Conservation (phyloP, 2,888 invertebrate species). For the Hypena proboscidalis region DNA sequence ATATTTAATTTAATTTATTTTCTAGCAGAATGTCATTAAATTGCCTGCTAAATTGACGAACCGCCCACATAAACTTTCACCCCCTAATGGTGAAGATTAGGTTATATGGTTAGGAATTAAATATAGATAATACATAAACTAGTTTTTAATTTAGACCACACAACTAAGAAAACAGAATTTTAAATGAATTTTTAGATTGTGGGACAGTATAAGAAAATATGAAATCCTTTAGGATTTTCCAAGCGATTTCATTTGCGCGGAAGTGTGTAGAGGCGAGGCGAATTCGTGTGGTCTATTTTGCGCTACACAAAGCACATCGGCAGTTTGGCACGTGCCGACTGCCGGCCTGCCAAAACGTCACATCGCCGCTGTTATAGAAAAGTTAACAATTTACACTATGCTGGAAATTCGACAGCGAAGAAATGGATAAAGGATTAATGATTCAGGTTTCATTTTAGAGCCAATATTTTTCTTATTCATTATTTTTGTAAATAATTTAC, state of each 20-base stretch:
- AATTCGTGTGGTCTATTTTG: constrained; percentile 54
- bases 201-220: constrained; percentile 24
- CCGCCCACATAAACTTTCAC: no score
- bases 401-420: constrained; percentile 45
- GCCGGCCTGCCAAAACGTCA: constrained; percentile 54
- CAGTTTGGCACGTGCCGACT: constrained; percentile 64
- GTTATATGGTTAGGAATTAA: no score
- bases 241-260: constrained; percentile 44
- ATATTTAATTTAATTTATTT: no score
- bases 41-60: no score
- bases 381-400: constrained; percentile 63
- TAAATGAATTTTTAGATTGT: no score
- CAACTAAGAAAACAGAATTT: constrained; percentile 8
- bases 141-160: no score
- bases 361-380: constrained; percentile 58
- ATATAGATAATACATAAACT: no score
- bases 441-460: no score
- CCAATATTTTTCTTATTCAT: no score
- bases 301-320: constrained; percentile 59
- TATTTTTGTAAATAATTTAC: no score
- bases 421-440: constrained; percentile 47
- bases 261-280: constrained; percentile 31
- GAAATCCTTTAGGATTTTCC: constrained; percentile 41
- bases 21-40: no score
- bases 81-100: no score